These are phyloP conservation scores for Drosophila ambigua DNA, from an alignment of 1,140 invertebrate genomes.

Conservation along the genomic window DNA sequence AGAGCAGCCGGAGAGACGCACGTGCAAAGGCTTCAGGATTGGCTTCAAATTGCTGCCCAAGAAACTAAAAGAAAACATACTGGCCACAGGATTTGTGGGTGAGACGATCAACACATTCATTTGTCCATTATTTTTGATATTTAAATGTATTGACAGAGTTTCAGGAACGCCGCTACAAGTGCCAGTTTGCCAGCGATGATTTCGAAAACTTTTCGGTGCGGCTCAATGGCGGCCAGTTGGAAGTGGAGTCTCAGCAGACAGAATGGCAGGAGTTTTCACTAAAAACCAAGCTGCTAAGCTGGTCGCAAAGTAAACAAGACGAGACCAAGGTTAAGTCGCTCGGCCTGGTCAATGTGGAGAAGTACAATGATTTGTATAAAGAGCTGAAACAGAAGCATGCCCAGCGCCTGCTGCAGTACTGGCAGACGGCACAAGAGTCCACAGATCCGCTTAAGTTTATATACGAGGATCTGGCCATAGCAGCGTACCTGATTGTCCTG, in stretches of 20 bases:
- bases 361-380: slow-evolving; percentile 90
- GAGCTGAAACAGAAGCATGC: slow-evolving; percentile 92
- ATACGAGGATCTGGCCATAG: slow-evolving; percentile 98
- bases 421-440: slow-evolving; percentile 90
- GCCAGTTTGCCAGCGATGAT: slow-evolving; percentile 38
- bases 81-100: slow-evolving; percentile 66
- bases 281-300: slow-evolving; percentile 50
- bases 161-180: slow-evolving; percentile 35
- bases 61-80: slow-evolving; percentile 51
- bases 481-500: slow-evolving; percentile 93
- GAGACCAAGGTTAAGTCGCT: slow-evolving; percentile 85
- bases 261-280: slow-evolving; percentile 56
- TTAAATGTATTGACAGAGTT: slow-evolving; percentile 46
- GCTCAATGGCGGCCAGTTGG: slow-evolving; percentile 24
- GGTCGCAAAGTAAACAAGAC: slow-evolving; percentile 43
- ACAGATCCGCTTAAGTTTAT: slow-evolving; percentile 98
- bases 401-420: slow-evolving; percentile 86
- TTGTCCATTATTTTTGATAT: no score
- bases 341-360: slow-evolving; percentile 87
- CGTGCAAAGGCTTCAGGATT: slow-evolving; percentile 52
- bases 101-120: background rate
- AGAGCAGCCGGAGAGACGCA: background rate
- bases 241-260: slow-evolving; percentile 6
- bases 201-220: slow-evolving; percentile 55
- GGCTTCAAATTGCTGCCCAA: slow-evolving; percentile 71